phyloP scores from a whole-genome alignment of 2,888 invertebrate species.

The Rhagonycha lutea region DNA sequence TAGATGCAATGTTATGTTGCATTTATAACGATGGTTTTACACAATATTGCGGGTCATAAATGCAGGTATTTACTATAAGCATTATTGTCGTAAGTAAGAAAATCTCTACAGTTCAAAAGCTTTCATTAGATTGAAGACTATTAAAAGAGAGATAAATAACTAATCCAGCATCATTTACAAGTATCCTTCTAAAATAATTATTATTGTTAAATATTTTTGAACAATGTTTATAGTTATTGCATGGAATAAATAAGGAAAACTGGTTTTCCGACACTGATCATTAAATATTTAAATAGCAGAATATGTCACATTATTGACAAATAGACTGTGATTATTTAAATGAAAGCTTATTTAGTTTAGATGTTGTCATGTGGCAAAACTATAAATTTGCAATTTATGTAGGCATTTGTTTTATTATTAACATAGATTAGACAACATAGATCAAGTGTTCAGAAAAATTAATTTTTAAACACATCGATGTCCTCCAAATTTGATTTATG shows the following conservation, averaged over 20 bases:
- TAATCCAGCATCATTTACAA: background rate
- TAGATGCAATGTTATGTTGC: background rate
- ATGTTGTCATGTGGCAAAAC: slow-evolving; percentile 12
- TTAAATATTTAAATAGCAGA: slow-evolving; percentile 2
- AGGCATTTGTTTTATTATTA: slow-evolving; percentile 26
- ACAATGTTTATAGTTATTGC: background rate
- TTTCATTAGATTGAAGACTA: background rate
- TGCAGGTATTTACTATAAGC: background rate
- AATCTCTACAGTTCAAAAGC: background rate
- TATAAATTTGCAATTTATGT: slow-evolving; percentile 22
- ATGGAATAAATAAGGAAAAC: slow-evolving; percentile 5
- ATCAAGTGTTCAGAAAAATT: background rate
- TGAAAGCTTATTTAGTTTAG: slow-evolving; percentile 15
- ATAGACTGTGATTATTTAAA: slow-evolving; percentile 23
- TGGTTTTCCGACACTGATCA: slow-evolving; percentile 5
- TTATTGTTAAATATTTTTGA: background rate
- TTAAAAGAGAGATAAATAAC: background rate
- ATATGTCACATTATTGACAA: slow-evolving; percentile 16
- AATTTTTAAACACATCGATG: background rate
- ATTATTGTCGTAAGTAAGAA: background rate
- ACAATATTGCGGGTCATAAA: background rate
- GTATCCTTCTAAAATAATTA: background rate
- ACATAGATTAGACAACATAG: slow-evolving; percentile 17
- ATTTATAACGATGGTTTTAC: background rate
- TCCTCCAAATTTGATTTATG: background rate